Evolutionary conservation across 2,888 invertebrate genomes (phyloP).

Genomic region (Rapana venosa): DNA sequence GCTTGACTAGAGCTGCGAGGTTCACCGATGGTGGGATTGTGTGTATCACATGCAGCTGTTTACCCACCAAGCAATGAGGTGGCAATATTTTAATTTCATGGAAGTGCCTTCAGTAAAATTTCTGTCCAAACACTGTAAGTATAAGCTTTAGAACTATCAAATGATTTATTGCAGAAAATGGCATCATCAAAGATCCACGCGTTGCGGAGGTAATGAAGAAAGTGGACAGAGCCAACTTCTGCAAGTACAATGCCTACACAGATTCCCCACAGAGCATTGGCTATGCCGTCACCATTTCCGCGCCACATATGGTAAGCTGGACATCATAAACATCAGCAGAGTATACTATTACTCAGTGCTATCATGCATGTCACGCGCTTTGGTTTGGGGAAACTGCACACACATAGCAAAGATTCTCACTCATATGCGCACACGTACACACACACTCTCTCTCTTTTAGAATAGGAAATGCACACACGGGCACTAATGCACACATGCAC

Average conservation of each 20-base stretch:
- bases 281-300: conserved; percentile 85
- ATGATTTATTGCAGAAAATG: conserved; percentile 69
- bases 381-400: not conserved
- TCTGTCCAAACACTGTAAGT: too few relatives aligned
- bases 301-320: conserved; percentile 77
- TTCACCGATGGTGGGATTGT: too few relatives aligned
- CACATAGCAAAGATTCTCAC: not conserved
- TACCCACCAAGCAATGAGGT: too few relatives aligned
- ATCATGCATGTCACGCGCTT: not conserved
- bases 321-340: not conserved
- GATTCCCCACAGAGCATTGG: conserved; percentile 86
- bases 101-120: too few relatives aligned
- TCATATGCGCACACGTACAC: not conserved
- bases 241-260: conserved; percentile 71
- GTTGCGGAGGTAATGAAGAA: conserved; percentile 75
- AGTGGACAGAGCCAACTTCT: conserved; percentile 76
- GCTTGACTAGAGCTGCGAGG: too few relatives aligned
- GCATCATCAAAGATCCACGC: conserved; percentile 72
- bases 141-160: not conserved
- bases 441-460: not conserved
- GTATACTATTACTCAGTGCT: not conserved
- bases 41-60: too few relatives aligned
- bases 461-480: not conserved
- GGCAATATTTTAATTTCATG: too few relatives aligned
- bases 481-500: not conserved